A percentile compares a stretch with the other conserved stretches of the same genome.
These are phyloP conservation scores for Elmis aenea DNA, from an alignment of 2,888 invertebrate genomes.

Conservation along the genomic window DNA sequence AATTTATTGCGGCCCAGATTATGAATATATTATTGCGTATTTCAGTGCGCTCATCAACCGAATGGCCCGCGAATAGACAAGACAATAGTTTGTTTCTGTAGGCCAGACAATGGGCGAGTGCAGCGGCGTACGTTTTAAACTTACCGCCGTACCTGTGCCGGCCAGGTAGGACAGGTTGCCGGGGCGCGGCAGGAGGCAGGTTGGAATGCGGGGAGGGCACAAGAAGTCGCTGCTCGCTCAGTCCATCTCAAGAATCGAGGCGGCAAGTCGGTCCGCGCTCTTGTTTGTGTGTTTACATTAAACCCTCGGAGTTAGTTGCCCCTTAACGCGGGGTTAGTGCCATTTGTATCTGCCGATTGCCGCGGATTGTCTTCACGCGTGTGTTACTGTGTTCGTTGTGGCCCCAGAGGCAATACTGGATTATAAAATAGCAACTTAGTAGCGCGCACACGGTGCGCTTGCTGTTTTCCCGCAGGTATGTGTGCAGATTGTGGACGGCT, in stretches of 20 bases:
- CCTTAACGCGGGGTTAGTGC: conserved; percentile 11
- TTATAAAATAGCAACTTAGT: conserved; percentile 30
- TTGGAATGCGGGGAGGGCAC: conserved; percentile 47
- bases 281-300: conserved; percentile 7
- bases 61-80: conserved; percentile 42
- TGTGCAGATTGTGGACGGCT: conserved; percentile 19
- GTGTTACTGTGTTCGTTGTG: background rate
- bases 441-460: conserved; percentile 24
- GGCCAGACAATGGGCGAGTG: conserved; percentile 40
- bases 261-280: conserved; percentile 26
- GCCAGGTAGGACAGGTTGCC: conserved; percentile 38
- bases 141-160: conserved; percentile 38
- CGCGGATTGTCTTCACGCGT: background rate
- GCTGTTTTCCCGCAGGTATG: conserved; percentile 35
- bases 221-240: conserved; percentile 39
- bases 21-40: conserved; percentile 42
- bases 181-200: conserved; percentile 42
- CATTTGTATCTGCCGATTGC: too few species aligned
- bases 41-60: conserved; percentile 37
- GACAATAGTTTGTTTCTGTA: conserved; percentile 45
- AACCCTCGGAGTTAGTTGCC: conserved; percentile 10
- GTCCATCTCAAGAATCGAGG: conserved; percentile 42
- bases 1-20: conserved; percentile 34
- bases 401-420: too few species aligned
- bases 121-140: conserved; percentile 34